Base-by-base conservation (phyloP, 2,797 vertebrate species). In the Microchirus variegatus region DNA sequence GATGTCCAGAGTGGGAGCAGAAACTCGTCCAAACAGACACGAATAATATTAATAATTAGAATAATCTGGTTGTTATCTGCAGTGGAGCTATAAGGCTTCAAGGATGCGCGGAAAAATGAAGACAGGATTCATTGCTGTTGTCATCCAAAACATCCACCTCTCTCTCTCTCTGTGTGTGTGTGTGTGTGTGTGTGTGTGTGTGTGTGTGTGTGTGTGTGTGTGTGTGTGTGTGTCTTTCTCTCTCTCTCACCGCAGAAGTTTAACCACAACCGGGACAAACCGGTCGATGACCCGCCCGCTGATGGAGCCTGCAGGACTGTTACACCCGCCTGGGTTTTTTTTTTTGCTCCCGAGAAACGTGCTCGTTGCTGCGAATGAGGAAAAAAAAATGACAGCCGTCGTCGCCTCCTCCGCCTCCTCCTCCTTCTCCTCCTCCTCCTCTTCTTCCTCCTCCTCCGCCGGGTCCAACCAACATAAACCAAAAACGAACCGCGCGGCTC, bases 401-500 rank as follows among this genome's bases (percentile, higher is more conserved):
- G 55, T 71, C 79, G 63, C 79, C 77, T 75, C 86, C 73, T 71
- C 41, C 45, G 60, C 55, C 65, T 59, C 43, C 42, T 62, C 78
- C n/a, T 70, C 76, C 8, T 75, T n/a, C 45, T 63, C 55, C 65
- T 59, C 43, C 42, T 62, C 78, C n/a, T 70, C 76, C 8, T 75
- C 75, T 35, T 77, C 81, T 59, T 78, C 85, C 76, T 84, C 76
- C 77, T 82, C 75, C 71, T 82, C 80, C 70, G 59, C 63, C 65
- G 67, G 54, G 75, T 84, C 80, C 86, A 82, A 86, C 87, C 88
- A 87, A 86, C 88, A 85, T 82, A 90, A 85, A 88, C 83, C 75
- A 85, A 89, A 89, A 88, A 85, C 75, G 83, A 87, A 83, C 73
- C 88, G 87, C 87, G 88, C 84, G 83, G 82, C 78, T 85, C 87